phyloP scores from a whole-genome alignment of 92 coral and sea anemone species.

The Phenganax subtilis region DNA sequence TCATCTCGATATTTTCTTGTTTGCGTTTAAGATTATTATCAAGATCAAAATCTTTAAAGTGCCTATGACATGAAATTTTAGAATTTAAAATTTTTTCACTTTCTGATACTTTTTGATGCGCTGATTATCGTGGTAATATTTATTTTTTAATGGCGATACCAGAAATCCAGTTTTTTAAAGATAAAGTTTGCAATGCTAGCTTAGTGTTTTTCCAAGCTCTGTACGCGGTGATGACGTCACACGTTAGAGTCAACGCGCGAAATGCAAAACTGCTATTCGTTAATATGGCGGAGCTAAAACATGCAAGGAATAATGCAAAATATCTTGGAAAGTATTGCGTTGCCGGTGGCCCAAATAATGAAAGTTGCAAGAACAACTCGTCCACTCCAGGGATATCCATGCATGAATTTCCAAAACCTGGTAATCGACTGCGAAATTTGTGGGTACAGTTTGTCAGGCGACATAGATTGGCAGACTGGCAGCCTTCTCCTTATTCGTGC shows the following conservation, averaged over 20 bases:
- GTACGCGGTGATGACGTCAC: slow-evolving; percentile 4
- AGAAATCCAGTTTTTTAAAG: neutral
- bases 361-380: neutral
- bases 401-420: no score
- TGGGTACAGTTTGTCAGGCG: no score
- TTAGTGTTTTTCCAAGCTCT: neutral
- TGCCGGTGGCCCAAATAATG: no score
- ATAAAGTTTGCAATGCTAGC: neutral
- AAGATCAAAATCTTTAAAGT: no score
- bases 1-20: no score
- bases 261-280: no score
- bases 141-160: neutral
- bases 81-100: neutral
- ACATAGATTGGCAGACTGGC: neutral
- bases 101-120: slow-evolving; percentile 10
- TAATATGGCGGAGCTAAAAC: no score
- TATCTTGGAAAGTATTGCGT: no score
- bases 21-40: no score
- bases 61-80: slow-evolving; percentile 26
- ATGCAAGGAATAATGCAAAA: no score
- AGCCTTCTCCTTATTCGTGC: neutral
- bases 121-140: slow-evolving; percentile 19
- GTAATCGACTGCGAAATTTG: no score
- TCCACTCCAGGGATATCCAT: neutral
- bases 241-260: neutral